These are phyloP conservation scores for Nomada goodeniana DNA, from an alignment of 2,888 invertebrate genomes.

Conservation along the genomic window DNA sequence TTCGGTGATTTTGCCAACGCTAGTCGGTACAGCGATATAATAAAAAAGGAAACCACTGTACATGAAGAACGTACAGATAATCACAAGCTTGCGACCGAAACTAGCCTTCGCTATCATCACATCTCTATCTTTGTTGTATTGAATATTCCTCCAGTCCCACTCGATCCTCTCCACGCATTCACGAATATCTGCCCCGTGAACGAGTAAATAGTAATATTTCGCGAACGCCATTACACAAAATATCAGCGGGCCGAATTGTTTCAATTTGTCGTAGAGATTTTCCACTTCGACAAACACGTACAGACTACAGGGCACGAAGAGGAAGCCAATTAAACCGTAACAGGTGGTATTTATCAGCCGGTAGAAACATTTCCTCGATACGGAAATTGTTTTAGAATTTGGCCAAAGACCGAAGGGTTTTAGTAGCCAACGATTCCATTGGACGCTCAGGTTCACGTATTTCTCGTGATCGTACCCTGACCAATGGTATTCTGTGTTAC, in stretches of 20 bases:
- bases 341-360: conserved; percentile 50
- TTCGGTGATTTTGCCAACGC: conserved; percentile 31
- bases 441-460: conserved; percentile 66
- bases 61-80: conserved; percentile 63
- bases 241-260: conserved; percentile 72
- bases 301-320: conserved; percentile 68
- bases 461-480: neutral
- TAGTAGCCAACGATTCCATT: conserved; percentile 74
- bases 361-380: conserved; percentile 19
- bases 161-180: conserved; percentile 69
- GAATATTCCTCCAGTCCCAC: conserved; percentile 69
- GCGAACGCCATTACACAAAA: conserved; percentile 73
- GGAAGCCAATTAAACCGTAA: conserved; percentile 68
- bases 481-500: accelerated
- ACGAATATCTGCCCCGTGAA: conserved; percentile 62
- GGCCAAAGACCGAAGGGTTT: conserved; percentile 77
- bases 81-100: conserved; percentile 67
- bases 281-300: conserved; percentile 68
- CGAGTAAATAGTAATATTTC: conserved; percentile 71
- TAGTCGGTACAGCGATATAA: conserved; percentile 61
- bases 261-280: conserved; percentile 58
- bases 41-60: conserved; percentile 65
- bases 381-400: neutral
- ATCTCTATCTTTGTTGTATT: conserved; percentile 49
- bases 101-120: conserved; percentile 72